Evolutionary conservation across 1,140 invertebrate species (phyloP), one percentile per base, ranked within the genome.

Genomic region (Eriocheir sinensis): DNA sequence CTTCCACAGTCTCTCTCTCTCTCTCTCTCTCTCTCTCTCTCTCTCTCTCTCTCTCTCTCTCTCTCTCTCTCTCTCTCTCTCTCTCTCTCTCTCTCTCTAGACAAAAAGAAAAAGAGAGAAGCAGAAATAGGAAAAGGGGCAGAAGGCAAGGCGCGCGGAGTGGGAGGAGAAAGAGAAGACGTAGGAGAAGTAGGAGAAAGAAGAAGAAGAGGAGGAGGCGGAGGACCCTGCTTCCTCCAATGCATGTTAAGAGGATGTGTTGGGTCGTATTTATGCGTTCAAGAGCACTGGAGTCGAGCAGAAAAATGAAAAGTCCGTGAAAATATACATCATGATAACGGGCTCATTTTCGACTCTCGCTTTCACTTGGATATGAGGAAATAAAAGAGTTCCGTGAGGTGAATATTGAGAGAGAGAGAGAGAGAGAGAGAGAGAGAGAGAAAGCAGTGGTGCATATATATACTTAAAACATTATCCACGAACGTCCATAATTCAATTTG

Each of bases 171-270:
- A 48, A 15, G 44, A 15, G 44, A 48, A 48, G 44, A 15, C 4
- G 44, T 4, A 15, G 44, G 15, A 15, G 44, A 48, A 15, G 44
- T 4, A 15, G 27, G 3, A 9, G 32, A 9, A 9, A 21, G 81
- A 34, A 30, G 27, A 30, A 85, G 81, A 40, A 30, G 6, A 27
- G 6, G 79, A 81, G 79, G 6, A 6, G 6, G 27, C 4, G 27
- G 27, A 6, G 27, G 34, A 81, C 80, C 30, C 38, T 40, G 36
- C 38, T 41, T 41, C 86, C 21, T 21, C 86, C 86, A 88, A 41
- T 88, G 86, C 38, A 44, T 88, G 40, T 88, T 30, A 88, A 88
- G 40, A 21, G 86, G 38, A 88, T 44, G 41, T 88, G 86, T 44
- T 30, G 38, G 30, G 30, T 44, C 27, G n/a, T 88, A 88, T 88